Base-by-base conservation (phyloP, 2,113 vertebrate species). In the Engraulis encrasicolus region DNA sequence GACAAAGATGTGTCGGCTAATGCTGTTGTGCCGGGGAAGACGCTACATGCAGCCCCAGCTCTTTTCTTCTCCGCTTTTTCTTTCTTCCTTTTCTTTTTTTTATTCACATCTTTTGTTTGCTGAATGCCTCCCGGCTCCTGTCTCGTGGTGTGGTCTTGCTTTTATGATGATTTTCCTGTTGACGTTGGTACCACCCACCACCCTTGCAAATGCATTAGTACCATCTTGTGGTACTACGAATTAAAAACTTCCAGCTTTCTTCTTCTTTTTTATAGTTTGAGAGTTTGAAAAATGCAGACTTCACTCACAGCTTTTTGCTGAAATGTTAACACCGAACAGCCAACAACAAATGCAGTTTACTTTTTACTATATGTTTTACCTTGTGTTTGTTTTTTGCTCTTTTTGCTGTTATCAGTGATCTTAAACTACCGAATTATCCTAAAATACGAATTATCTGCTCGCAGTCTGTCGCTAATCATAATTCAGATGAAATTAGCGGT, bases 1-100 rank as follows among this genome's bases (percentile, higher is more conserved):
- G 74, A 50, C 81, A 37, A 48, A 36, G 58, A 79, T 54, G 50
- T 31, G 34, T 45, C 79, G 38, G 54, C 23, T 66, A 66, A 19
- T 18, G n/a, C 40, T 3, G 20, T 50, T 82, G 49, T 34, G 27
- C 78, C n/a, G n/a, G 58, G 61, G 49, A 45, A 66, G 58, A 23
- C 58, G 9, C 58, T 7, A 31, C 58, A 23, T 27, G 58, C 23
- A 27, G 58, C 58, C 23, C 11, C 2, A 31, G 27, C 9, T 66
- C 12, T 14, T 66, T 66, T 66, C 11, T 14, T 20, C 15, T 12
- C 58, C n/a, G n/a, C n/a, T n/a, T n/a, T n/a, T n/a, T n/a, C n/a
- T n/a, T n/a, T n/a, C n/a, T n/a, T n/a, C n/a, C n/a, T n/a, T n/a
- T n/a, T n/a, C n/a, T n/a, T n/a, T n/a, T n/a, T n/a, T n/a, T n/a